Percentiles rank a stretch among this genome's conserved stretches.
Conservation (phyloP, 2,113 vertebrate species). For the Propithecus coquereli region DNA sequence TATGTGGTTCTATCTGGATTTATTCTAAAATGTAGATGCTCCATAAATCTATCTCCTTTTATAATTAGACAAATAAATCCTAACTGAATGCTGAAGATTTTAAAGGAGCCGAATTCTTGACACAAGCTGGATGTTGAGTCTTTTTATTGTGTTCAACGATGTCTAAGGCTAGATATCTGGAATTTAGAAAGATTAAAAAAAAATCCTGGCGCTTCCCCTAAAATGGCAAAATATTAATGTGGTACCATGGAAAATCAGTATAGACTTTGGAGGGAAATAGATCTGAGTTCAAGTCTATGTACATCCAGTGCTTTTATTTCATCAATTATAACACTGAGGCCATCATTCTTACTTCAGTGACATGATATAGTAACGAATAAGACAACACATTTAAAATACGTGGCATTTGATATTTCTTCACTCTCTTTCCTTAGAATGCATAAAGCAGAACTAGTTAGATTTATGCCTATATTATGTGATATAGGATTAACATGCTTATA, state of each 20-base stretch:
- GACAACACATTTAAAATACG: neutral
- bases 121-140: neutral
- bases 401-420: neutral
- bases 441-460: neutral
- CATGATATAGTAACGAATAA: neutral
- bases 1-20: neutral
- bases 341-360: neutral
- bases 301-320: neutral
- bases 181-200: neutral
- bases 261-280: neutral
- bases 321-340: neutral
- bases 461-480: neutral
- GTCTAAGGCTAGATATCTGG: neutral
- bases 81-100: neutral
- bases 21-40: neutral
- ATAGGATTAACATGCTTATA: neutral
- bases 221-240: neutral
- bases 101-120: neutral
- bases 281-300: neutral
- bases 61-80: neutral
- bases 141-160: neutral
- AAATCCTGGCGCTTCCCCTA: neutral
- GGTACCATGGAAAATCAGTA: neutral
- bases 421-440: neutral
- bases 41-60: neutral